phyloP scores from a whole-genome alignment of 1,140 invertebrate species.

The Pomacea maculata region DNA sequence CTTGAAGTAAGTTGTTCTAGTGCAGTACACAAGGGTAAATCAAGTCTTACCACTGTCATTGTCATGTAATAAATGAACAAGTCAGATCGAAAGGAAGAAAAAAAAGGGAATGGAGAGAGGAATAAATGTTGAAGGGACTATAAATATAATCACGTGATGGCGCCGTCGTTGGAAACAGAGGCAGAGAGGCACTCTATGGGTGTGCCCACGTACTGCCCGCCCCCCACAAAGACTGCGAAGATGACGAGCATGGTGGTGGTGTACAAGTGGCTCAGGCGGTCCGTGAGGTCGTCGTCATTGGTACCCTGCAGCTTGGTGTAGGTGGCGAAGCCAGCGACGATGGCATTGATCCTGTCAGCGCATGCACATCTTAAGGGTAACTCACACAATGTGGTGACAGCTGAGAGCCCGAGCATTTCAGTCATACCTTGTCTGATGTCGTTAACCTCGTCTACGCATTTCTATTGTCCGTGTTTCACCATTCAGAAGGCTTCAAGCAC shows the following conservation, averaged over 20 bases:
- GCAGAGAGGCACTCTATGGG: constrained; percentile 56
- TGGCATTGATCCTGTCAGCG: constrained; percentile 26
- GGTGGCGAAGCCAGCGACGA: constrained; percentile 36
- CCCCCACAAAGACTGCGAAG: constrained; percentile 44
- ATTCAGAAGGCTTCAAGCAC: neutral
- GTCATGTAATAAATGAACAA: neutral
- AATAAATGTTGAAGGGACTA: neutral
- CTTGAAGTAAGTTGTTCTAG: too few species aligned
- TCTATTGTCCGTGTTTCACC: neutral
- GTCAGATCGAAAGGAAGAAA: neutral
- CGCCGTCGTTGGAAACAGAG: constrained; percentile 15
- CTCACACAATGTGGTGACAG: too few species aligned
- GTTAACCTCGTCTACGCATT: neutral
- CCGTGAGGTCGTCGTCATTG: constrained; percentile 54
- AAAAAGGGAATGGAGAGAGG: neutral
- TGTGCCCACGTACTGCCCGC: constrained; percentile 81
- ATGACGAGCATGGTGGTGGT: constrained; percentile 44
- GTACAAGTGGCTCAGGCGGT: constrained; percentile 48
- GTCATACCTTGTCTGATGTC: too few species aligned
- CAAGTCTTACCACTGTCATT: too few species aligned
- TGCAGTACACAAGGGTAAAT: too few species aligned
- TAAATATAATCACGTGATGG: neutral
- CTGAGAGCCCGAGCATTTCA: too few species aligned
- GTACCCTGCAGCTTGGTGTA: constrained; percentile 39
- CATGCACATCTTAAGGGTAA: neutral